These are phyloP conservation scores for Podotricha telesiphe DNA, from an alignment of 2,888 invertebrate species.

Conservation along the genomic window DNA sequence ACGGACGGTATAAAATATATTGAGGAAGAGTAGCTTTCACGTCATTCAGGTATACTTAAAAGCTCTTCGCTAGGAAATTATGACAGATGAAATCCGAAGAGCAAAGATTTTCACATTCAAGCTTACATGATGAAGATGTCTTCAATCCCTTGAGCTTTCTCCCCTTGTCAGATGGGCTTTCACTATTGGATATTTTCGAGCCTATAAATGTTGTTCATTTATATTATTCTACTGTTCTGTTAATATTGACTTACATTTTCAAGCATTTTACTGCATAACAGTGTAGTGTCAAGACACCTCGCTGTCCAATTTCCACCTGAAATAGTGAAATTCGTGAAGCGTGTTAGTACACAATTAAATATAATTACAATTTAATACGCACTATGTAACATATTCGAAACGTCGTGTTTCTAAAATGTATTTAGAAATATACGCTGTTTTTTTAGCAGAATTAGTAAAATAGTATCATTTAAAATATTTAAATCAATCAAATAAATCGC, in stretches of 20 bases:
- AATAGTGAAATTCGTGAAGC: no score
- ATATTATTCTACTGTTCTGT: not conserved
- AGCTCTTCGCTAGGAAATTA: slow-evolving; percentile 61
- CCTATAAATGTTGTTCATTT: slow-evolving; percentile 8
- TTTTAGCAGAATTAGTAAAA: no score
- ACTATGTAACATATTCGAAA: no score
- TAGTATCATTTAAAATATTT: no score
- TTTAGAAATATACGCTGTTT: no score
- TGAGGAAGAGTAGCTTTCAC: slow-evolving; percentile 36
- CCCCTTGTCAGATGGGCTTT: slow-evolving; percentile 46
- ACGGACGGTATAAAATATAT: slow-evolving; percentile 7
- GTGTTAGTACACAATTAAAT: no score
- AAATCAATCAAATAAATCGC: no score
- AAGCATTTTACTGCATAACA: no score
- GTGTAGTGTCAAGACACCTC: no score
- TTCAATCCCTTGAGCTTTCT: slow-evolving; percentile 71
- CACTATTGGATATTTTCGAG: slow-evolving; percentile 16
- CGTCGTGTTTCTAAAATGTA: no score
- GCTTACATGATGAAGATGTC: slow-evolving; percentile 61
- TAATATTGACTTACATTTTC: not conserved
- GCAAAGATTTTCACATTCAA: slow-evolving; percentile 66
- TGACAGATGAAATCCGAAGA: slow-evolving; percentile 71
- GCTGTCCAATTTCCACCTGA: no score
- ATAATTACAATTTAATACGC: no score
- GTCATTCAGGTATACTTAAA: slow-evolving; percentile 48